Evolutionary conservation across 2,888 invertebrate species (phyloP), one percentile per base, ranked within the genome.

Genomic region (Mactromeris polynyma): DNA sequence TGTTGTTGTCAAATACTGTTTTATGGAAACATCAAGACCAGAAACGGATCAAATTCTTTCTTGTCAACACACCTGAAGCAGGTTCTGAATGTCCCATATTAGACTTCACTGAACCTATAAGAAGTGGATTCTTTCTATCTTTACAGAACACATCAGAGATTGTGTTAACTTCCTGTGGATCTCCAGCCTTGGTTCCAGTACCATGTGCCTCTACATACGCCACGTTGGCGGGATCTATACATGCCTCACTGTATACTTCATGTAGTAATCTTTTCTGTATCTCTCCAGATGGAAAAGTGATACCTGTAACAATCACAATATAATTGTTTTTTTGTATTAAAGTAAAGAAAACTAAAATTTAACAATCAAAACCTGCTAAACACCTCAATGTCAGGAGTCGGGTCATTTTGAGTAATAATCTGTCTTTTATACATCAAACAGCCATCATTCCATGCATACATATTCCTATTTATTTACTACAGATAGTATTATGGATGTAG

Each of bases 1-100:
- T n/a, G n/a, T n/a, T n/a, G n/a, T n/a, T n/a, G n/a, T n/a, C n/a
- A n/a, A n/a, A n/a, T n/a, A n/a, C n/a, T n/a, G n/a, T n/a, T n/a
- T n/a, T n/a, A n/a, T n/a, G n/a, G n/a, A n/a, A n/a, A n/a, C n/a
- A 46, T 40, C 17, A 69, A 17, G 2, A 69, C 33, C n/a, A 33
- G 19, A 42, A 51, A 51, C 51, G 2, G 2, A 9, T 51, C 51
- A 6, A 9, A 51, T 42, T 6, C 42, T 14, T 42, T 42, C 42
- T 2, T 26, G n/a, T 64, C 6, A 36, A 73, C 73, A 94, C 93
- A 95, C 97, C 97, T 82, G 97, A 97, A 19, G 97, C 97, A 36
- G 99, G 98, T 97, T 99, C 99, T 4, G 99, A 98, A 96, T 99
- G 99, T 0, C 99, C 99, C 99, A 99, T 99, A 97, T 99, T 99